A percentile compares a stretch with the other conserved stretches of the same genome.
Evolutionary conservation across 2,113 vertebrate species (phyloP).

Genomic region (Pseudopipra pipra): DNA sequence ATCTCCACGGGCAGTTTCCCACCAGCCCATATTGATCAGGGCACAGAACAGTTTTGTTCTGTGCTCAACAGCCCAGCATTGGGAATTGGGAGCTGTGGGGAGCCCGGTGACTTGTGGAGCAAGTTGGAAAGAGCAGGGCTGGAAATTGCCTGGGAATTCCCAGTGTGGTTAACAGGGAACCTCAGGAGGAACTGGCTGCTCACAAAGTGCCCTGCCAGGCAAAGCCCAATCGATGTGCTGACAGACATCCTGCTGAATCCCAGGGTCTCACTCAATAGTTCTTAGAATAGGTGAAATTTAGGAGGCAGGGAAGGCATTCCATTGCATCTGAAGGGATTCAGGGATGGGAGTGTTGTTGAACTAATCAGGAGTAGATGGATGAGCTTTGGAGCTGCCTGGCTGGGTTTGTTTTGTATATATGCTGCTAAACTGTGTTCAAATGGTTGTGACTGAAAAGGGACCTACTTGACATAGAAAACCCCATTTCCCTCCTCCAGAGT

Average conservation of each 20-base stretch:
- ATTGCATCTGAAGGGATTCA: neutral
- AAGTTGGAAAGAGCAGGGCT: neutral
- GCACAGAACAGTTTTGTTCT: neutral
- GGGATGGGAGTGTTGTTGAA: neutral
- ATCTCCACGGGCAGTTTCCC: neutral
- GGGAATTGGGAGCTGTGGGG: neutral
- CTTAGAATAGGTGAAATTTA: neutral
- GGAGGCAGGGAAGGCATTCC: neutral
- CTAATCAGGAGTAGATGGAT: neutral
- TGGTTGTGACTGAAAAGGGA: neutral
- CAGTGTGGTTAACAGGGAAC: neutral
- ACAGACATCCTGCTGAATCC: neutral
- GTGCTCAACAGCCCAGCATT: neutral
- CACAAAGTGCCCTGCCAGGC: neutral
- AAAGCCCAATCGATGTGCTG: neutral
- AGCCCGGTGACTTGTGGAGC: neutral
- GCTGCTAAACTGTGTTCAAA: neutral
- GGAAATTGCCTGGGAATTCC: neutral
- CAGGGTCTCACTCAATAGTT: neutral
- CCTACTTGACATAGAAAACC: neutral
- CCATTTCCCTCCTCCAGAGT: neutral
- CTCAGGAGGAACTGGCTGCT: neutral
- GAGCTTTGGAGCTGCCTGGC: neutral
- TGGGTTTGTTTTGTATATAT: neutral
- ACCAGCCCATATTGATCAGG: neutral